Base-by-base conservation (phyloP, 2,797 vertebrate genomes). In the Hemibagrus guttatus region DNA sequence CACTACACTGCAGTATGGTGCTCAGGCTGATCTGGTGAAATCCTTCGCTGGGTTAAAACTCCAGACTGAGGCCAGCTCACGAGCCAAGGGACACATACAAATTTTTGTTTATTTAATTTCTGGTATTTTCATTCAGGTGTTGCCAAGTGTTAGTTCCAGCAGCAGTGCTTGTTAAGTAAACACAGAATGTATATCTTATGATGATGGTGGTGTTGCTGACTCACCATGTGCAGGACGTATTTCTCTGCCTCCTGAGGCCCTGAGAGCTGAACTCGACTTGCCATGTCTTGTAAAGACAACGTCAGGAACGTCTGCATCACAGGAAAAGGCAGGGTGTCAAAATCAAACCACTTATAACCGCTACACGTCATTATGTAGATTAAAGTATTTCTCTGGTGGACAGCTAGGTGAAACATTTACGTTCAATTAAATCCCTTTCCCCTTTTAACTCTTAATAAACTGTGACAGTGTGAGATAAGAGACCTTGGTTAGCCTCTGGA, bases 281-380 rank as follows among this genome's bases (percentile, higher is more conserved):
- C 98, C 98, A 99, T 99, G 93, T 99, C 98, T 98, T 99, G 98
- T 95, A 99, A 96, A 3, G 98, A 99, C 89, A 99, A 94, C 0
- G 98, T 99, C 95, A 99, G 95, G 94, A 99, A 99, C 0, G 98
- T 99, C 98, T 99, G 95, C 85, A 69, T 42, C 76, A 46, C 58
- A 63, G 49, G 52, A 61, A 28, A 80, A 88, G 31, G 26, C 63
- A 85, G 6, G 4, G 1, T 68, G 19, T 81, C 26, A n/a, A 35
- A 79, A 68, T 63, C 46, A 63, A 59, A 81, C 13, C 35, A 79
- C 8, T 61, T 63, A 46, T 0, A 61, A n/a, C 35, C 7, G 16
- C 14, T 19, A 42, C 54, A 26, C 31, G 23, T 39, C 9, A 39
- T 35, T 26, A 59, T 56, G 17, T 23, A 21, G 6, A 4, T 58